Percentiles rank a stretch among this genome's conserved stretches.
These are phyloP conservation scores for Cirrhinus mrigala DNA, from an alignment of 2,797 vertebrate species.

Conservation along the genomic window DNA sequence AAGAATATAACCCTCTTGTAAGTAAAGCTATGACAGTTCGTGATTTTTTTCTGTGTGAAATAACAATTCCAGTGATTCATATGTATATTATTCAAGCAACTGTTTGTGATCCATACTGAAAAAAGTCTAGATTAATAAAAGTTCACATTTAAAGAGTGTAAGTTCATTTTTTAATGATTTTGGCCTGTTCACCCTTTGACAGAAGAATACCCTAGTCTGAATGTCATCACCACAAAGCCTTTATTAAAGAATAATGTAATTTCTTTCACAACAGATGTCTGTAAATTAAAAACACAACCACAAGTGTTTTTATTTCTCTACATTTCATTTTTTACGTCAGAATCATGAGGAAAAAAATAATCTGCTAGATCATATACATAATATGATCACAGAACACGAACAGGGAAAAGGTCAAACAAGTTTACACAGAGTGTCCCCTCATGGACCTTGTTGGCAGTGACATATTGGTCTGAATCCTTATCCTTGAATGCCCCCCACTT, in stretches of 20 bases:
- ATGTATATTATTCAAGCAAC: neutral
- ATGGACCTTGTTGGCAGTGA: constrained; percentile 34
- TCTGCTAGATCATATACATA: neutral
- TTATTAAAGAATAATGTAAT: neutral
- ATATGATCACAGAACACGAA: neutral
- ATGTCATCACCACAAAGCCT: neutral
- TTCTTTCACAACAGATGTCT: neutral
- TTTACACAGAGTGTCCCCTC: neutral
- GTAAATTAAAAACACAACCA: constrained; percentile 9
- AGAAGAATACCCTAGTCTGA: neutral
- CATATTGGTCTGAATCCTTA: constrained; percentile 35
- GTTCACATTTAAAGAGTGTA: neutral
- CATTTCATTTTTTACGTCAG: neutral
- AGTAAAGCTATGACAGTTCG: neutral
- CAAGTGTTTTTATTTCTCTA: neutral
- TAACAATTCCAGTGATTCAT: neutral
- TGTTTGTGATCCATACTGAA: neutral
- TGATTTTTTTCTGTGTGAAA: no score
- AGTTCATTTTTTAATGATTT: neutral
- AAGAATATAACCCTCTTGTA: neutral
- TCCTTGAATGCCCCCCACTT: constrained; percentile 37
- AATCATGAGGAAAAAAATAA: neutral
- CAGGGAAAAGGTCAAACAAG: constrained; percentile 20
- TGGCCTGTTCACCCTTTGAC: neutral
- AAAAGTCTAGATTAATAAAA: neutral